These are phyloP conservation scores for Dolichopus griseipennis DNA, from an alignment of 2,888 invertebrate species.

Conservation along the genomic window DNA sequence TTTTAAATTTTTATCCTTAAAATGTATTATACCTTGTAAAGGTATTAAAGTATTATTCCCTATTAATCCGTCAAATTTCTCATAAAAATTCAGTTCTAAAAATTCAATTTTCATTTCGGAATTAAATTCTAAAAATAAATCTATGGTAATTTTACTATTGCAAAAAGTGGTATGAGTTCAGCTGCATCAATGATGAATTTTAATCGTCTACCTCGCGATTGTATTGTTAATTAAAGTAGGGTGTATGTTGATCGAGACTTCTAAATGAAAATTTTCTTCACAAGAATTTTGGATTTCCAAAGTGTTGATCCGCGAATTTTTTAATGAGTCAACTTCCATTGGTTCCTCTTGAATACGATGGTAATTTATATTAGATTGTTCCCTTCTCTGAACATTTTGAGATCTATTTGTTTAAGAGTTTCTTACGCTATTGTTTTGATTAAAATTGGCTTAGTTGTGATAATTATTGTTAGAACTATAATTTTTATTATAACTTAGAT, in stretches of 20 bases:
- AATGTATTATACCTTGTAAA: conserved; percentile 12
- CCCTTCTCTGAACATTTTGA: too few species aligned
- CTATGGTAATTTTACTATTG: conserved; percentile 15
- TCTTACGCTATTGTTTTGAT: too few species aligned
- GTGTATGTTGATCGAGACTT: conserved; percentile 10
- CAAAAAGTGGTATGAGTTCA: background rate
- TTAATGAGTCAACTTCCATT: conserved; percentile 9
- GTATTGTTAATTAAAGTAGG: conserved; percentile 17
- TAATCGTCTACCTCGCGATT: conserved; percentile 15
- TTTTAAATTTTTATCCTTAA: conserved; percentile 11
- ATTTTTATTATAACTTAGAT: too few species aligned
- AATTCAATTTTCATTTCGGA: conserved; percentile 17
- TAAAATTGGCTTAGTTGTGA: too few species aligned
- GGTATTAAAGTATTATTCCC: conserved; percentile 13
- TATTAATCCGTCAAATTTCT: conserved; percentile 17
- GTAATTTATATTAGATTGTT: too few species aligned
- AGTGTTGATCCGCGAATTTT: conserved; percentile 9
- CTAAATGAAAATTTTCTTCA: conserved; percentile 12
- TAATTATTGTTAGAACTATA: too few species aligned
- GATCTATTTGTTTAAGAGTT: too few species aligned
- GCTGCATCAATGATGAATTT: conserved; percentile 17
- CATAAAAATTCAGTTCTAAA: conserved; percentile 17
- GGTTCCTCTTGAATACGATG: background rate
- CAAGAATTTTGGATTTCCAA: too few species aligned
- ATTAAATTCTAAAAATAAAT: conserved; percentile 18